phyloP scores from a whole-genome alignment of 2,888 invertebrate genomes.

The Lasioglossum pauxillum region DNA sequence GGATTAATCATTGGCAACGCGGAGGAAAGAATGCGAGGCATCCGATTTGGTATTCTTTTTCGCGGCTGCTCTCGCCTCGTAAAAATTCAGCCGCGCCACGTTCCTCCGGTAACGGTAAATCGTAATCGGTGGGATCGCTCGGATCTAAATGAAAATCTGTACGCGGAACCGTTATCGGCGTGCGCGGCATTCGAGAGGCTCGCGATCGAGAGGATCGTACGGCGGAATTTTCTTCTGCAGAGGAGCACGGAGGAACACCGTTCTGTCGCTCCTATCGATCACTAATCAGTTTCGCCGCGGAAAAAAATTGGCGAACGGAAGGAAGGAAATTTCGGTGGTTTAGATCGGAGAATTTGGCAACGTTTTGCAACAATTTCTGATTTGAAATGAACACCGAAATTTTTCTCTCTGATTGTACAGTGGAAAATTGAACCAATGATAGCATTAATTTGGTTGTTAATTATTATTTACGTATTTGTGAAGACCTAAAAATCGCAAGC shows the following conservation, averaged over 20 bases:
- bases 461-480: too few species aligned
- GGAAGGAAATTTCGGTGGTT: too few species aligned
- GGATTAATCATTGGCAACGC: not conserved
- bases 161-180: conserved; percentile 27
- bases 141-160: conserved; percentile 35
- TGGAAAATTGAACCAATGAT: not conserved
- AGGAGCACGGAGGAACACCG: not conserved
- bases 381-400: not conserved
- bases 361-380: too few species aligned
- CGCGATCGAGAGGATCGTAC: not conserved
- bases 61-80: conserved; percentile 7
- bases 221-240: not conserved
- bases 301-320: not conserved
- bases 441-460: not conserved
- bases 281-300: not conserved
- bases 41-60: conserved; percentile 12
- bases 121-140: conserved; percentile 35
- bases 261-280: not conserved
- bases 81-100: conserved; percentile 19
- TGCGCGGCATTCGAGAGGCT: conserved; percentile 31
- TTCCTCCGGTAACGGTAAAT: conserved; percentile 25
- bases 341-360: too few species aligned
- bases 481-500: too few species aligned
- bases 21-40: not conserved
- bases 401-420: not conserved